Evolutionary conservation across 92 coral and sea anemone genomes (phyloP), one percentile per base, ranked within the genome.

Genomic region (Porites cylindrica): DNA sequence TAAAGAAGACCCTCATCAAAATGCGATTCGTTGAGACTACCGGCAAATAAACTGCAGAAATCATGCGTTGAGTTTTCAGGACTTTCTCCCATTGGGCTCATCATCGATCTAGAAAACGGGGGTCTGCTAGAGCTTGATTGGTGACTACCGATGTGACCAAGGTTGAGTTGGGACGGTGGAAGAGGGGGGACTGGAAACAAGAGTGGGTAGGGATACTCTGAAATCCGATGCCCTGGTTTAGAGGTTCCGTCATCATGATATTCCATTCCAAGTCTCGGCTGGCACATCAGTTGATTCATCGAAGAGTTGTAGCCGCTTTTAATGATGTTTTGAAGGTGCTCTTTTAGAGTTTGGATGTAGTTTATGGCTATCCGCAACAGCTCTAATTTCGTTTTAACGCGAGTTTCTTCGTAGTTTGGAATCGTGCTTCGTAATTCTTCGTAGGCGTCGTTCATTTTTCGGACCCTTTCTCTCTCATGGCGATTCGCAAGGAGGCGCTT

Each of bases 361-460:
- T 86, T 88, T 26, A 81, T 86, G 65, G 93, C 93, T 38, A 90
- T 85, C 76, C 85, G 82, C 26, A 90, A 76, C 20, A 90, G 73
- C 51, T 90, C 91, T 53, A 90, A 76, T 53, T 90, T 90, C 2
- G 93, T 90, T 62, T 88, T 88, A 32, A 86, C 89, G 43, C 90
- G 56, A 54, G 84, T 81, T 11, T 88, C 75, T 47, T 90, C 93
- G 51, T 88, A 77, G 59, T 81, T 80, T 2, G 93, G 93, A 32
- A 90, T 86, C 17, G 76, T 81, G 79, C 88, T 81, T 58, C 89
- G 88, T 3, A 90, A 69, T 11, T 85, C 90, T 71, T 90, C 91
- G 29, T 86, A 90, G 29, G 93, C 93, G 77, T 86, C 93, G 80
- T 90, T 90, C 90, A 90, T 90, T 61, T 90, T 90, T 32, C 93